Evolutionary conservation across 92 coral and sea anemone genomes (phyloP).

Genomic region (Porites rus): DNA sequence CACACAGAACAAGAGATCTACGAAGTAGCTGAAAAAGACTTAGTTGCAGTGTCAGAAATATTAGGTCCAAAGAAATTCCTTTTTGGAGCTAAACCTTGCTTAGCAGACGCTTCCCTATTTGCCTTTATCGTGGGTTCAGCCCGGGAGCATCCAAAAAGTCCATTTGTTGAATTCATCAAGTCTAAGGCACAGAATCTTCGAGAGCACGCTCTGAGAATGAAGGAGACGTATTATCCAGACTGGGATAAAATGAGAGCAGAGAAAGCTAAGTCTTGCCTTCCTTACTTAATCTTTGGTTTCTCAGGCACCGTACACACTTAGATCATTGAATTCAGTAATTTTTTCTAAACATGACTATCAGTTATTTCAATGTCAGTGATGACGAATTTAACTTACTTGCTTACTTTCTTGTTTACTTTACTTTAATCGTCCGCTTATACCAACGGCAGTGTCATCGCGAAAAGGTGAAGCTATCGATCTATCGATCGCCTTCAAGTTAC

Average conservation of each 20-base stretch:
- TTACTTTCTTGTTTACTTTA: too few species aligned
- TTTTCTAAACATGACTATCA: too few species aligned
- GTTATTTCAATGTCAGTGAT: too few species aligned
- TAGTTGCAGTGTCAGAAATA: constrained; percentile 30
- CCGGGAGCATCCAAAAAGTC: constrained; percentile 53
- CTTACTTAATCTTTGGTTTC: too few species aligned
- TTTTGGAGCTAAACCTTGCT: constrained; percentile 75
- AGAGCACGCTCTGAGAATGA: constrained; percentile 69
- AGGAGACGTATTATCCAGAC: constrained; percentile 70
- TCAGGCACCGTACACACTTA: too few species aligned
- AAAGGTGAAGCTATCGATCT: too few species aligned
- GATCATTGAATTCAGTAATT: too few species aligned
- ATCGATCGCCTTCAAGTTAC: too few species aligned
- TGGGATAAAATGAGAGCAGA: constrained; percentile 65
- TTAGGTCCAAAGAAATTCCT: constrained; percentile 74
- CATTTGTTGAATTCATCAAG: constrained; percentile 55
- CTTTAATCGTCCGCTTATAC: too few species aligned
- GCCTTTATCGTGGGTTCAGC: constrained; percentile 55
- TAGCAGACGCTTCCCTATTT: constrained; percentile 71
- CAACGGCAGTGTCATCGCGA: too few species aligned
- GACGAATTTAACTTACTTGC: too few species aligned
- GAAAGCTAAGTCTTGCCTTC: background rate
- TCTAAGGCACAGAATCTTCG: constrained; percentile 62
- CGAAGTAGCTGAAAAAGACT: constrained; percentile 66
- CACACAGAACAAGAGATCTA: constrained; percentile 74